phyloP scores from a whole-genome alignment of 2,113 vertebrate genomes.

The Arothron firmamentum region DNA sequence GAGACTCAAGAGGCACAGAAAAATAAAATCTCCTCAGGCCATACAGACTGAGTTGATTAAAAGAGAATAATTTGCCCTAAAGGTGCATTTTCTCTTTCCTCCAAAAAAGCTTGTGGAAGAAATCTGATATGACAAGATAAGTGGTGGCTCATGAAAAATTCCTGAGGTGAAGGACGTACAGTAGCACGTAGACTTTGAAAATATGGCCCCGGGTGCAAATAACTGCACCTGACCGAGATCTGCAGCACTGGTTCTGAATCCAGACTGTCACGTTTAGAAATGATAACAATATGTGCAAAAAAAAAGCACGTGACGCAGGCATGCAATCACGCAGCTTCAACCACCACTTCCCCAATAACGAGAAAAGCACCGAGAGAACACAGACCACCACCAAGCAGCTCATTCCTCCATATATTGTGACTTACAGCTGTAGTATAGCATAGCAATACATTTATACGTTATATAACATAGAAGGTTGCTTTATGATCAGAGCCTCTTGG shows the following conservation, averaged over 20 bases:
- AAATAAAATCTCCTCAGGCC: constrained; percentile 52
- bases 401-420: too few species aligned
- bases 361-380: too few species aligned
- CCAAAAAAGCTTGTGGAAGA: constrained; percentile 63
- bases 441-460: too few species aligned
- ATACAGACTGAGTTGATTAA: constrained; percentile 70
- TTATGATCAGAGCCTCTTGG: too few species aligned
- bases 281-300: too few species aligned
- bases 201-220: constrained; percentile 55
- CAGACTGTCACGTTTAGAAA: constrained; percentile 6
- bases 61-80: constrained; percentile 74
- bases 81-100: constrained; percentile 69
- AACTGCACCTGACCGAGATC: constrained; percentile 50
- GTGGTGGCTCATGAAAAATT: constrained; percentile 78
- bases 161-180: constrained; percentile 61
- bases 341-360: too few species aligned
- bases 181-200: constrained; percentile 67
- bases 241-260: constrained; percentile 7
- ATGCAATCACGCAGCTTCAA: too few species aligned
- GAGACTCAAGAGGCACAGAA: constrained; percentile 48
- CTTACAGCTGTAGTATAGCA: too few species aligned
- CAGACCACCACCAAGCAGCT: too few species aligned
- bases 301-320: too few species aligned
- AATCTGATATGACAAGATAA: constrained; percentile 78
- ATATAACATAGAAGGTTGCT: too few species aligned